These are phyloP conservation scores for Bradypodion ventrale DNA, from an alignment of 2,797 vertebrate species.

Conservation along the genomic window DNA sequence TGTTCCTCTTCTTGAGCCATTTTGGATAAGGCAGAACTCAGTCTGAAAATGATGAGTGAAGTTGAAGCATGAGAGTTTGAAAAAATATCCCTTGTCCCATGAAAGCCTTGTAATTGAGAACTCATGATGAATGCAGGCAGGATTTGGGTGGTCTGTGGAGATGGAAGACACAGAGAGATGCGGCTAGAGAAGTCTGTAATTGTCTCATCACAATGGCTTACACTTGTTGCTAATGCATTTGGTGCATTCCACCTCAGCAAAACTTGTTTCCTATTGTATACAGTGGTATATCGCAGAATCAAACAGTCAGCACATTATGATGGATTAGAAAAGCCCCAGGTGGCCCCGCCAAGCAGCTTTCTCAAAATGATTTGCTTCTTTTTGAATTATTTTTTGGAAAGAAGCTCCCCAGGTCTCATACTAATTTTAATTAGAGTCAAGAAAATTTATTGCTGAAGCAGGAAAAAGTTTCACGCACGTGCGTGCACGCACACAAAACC, in stretches of 20 bases:
- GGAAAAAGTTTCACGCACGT: background rate
- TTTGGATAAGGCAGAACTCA: background rate
- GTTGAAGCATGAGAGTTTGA: background rate
- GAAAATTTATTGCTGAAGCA: constrained; percentile 57
- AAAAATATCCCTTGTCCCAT: background rate
- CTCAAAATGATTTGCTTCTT: constrained; percentile 77
- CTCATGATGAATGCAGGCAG: background rate
- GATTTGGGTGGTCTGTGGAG: background rate
- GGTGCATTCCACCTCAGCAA: constrained; percentile 71
- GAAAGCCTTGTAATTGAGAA: background rate
- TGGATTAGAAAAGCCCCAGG: constrained; percentile 70
- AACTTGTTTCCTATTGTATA: constrained; percentile 71
- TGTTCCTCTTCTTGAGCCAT: background rate
- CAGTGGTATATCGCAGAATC: constrained; percentile 68
- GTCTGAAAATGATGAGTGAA: background rate
- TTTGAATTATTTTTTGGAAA: constrained; percentile 70
- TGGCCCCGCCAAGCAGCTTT: constrained; percentile 75
- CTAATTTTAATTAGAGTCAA: constrained; percentile 35
- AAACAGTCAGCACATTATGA: constrained; percentile 57
- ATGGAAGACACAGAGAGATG: constrained; percentile 48
- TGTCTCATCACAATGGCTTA: constrained; percentile 75
- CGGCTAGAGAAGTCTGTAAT: constrained; percentile 77
- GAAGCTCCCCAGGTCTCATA: constrained; percentile 60
- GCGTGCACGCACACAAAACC: background rate
- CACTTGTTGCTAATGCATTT: constrained; percentile 80